Evolutionary conservation across 2,888 invertebrate genomes (phyloP).

Genomic region (Chrysolina oricalcia): DNA sequence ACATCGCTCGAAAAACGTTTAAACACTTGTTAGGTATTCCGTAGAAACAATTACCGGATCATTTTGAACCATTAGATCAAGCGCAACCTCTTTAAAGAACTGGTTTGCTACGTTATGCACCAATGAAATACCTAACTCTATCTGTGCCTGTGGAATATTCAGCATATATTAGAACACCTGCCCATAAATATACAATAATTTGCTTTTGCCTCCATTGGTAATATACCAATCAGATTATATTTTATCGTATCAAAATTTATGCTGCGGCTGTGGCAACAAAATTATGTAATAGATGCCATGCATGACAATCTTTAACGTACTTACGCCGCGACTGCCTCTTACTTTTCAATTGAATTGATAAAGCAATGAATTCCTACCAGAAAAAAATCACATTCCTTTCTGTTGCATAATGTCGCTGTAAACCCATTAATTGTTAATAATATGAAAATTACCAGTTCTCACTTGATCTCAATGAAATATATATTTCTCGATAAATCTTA

Average conservation of each 20-base stretch:
- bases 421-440: constrained; percentile 10
- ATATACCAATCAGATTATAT: constrained; percentile 33
- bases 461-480: too few species aligned
- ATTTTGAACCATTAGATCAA: constrained; percentile 12
- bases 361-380: not conserved
- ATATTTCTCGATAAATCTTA: too few species aligned
- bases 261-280: constrained; percentile 26
- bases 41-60: not conserved
- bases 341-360: constrained; percentile 19
- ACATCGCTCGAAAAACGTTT: not conserved
- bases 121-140: constrained; percentile 47
- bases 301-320: constrained; percentile 13
- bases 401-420: not conserved
- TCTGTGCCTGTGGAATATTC: constrained; percentile 44
- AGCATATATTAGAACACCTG: constrained; percentile 54
- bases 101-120: constrained; percentile 41
- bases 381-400: not conserved
- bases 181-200: constrained; percentile 48
- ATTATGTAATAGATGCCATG: constrained; percentile 34
- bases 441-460: not conserved
- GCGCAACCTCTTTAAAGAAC: not conserved
- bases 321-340: constrained; percentile 18
- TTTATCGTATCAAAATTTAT: constrained; percentile 38
- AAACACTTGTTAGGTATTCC: constrained; percentile 10
- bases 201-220: constrained; percentile 35